These are phyloP conservation scores for Dione vanillae DNA, from an alignment of 2,888 invertebrate genomes.

Conservation along the genomic window DNA sequence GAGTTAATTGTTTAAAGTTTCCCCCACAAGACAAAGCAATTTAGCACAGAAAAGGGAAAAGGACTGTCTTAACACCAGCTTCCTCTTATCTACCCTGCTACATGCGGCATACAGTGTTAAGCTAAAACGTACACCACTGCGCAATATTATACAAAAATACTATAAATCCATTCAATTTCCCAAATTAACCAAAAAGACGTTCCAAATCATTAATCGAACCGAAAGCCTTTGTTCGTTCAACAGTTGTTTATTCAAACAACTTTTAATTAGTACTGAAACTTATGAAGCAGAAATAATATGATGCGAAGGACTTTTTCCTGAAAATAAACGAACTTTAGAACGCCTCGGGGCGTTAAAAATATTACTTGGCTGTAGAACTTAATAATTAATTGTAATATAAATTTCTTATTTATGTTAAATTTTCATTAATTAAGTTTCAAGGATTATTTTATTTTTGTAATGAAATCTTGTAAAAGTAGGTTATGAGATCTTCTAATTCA, in stretches of 20 bases:
- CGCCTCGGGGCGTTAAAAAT: slow-evolving; percentile 35
- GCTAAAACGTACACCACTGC: neutral
- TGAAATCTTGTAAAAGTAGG: neutral
- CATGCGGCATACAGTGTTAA: neutral
- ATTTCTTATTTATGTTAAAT: neutral
- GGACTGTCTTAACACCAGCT: neutral
- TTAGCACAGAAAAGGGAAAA: too few species aligned
- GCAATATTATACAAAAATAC: neutral
- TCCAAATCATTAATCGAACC: slow-evolving; percentile 11
- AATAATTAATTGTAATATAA: neutral
- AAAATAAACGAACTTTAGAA: slow-evolving; percentile 34
- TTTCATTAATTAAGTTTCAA: neutral
- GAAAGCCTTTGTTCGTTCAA: slow-evolving; percentile 12
- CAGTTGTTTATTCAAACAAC: slow-evolving; percentile 42
- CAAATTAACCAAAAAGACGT: slow-evolving; percentile 1
- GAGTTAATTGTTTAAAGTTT: too few species aligned
- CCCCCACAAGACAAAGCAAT: too few species aligned
- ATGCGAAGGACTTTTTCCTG: slow-evolving; percentile 34
- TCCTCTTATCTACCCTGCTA: neutral
- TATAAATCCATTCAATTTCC: neutral
- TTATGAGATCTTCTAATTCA: too few species aligned
- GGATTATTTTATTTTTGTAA: too few species aligned
- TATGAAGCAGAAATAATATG: slow-evolving; percentile 46
- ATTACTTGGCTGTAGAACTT: slow-evolving; percentile 2
- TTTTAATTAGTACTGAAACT: slow-evolving; percentile 51